Base-by-base conservation (phyloP, 2,888 invertebrate species). In the Corythucha ciliata region DNA sequence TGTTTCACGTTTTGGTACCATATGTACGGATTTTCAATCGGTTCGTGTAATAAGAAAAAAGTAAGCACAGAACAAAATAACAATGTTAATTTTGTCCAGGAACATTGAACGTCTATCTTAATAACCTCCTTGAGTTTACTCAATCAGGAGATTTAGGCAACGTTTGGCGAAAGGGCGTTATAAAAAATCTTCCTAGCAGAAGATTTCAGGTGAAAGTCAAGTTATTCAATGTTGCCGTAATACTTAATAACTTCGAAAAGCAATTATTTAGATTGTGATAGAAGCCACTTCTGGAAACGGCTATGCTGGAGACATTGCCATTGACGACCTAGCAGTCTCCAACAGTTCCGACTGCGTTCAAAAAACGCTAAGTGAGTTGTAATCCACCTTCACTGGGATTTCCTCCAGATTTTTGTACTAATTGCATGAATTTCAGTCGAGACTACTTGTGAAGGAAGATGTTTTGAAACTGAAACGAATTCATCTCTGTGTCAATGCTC, bases 1-100 rank as follows among this genome's bases (percentile, higher is more conserved):
- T 81, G 81, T 65, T 80, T 85, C 57, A 70, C 74, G 1, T 80
- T 83, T 63, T 84, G 75, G 70, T 88, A 86, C 63, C 84, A 85
- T 64, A 88, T 88, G 86, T 83, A 74, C 64, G 88, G 88, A 7
- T 66, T 66, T 57, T 72, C 73, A 0, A 76, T 74, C 10, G 81
- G 68, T 67, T 48, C 52, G 57, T 49, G 12, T 18, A 14, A 24
- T 16, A 10, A 14, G 37, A 16, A 8, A 8, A 37, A 16, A 29
- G 10, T 29, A 12, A 29, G 12, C 29, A 8, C 29, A 10, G 12
- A 29, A 8, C 36, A 10, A 36, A n/a, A 36, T 36, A n/a, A 14
- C 7, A n/a, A 7, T n/a, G n/a, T n/a, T 14, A 36, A 18, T 10
- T 10, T 10, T n/a, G 52, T 51, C 18, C 54, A 61, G 61, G 78